A percentile compares a stretch with the other conserved stretches of the same genome.
Conservation (phyloP, 2,797 vertebrate genomes). For the Karalla daura region DNA sequence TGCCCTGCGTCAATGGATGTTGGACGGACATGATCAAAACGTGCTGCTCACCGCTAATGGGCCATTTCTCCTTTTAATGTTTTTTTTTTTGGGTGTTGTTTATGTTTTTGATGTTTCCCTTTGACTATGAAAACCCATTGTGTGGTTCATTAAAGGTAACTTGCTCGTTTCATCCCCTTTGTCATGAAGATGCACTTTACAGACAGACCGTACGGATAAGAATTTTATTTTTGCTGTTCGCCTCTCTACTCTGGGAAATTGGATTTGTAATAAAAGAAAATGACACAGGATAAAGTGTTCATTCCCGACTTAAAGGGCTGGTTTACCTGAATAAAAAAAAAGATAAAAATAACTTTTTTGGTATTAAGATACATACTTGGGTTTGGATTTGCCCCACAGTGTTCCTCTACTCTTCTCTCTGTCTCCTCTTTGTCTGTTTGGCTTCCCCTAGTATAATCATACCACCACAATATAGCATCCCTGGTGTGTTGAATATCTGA, state of each 20-base stretch:
- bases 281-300: background rate
- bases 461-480: background rate
- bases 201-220: background rate
- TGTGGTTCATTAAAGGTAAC: conserved; percentile 33
- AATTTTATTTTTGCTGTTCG: background rate
- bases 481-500: background rate
- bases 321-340: background rate
- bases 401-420: background rate
- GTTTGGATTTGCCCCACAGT: background rate
- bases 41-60: conserved; percentile 36
- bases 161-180: background rate
- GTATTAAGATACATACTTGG: background rate
- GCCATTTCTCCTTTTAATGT: conserved; percentile 20
- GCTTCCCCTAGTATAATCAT: too few species aligned
- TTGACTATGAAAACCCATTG: conserved; percentile 12
- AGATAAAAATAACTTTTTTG: background rate
- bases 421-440: background rate
- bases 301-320: background rate
- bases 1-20: conserved; percentile 36
- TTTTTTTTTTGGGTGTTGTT: conserved; percentile 30
- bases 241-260: background rate
- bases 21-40: conserved; percentile 57
- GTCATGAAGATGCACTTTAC: conserved; percentile 3
- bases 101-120: conserved; percentile 32
- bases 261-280: conserved; percentile 4